Conservation (phyloP, 1,140 invertebrate species). For the Galleria mellonella region DNA sequence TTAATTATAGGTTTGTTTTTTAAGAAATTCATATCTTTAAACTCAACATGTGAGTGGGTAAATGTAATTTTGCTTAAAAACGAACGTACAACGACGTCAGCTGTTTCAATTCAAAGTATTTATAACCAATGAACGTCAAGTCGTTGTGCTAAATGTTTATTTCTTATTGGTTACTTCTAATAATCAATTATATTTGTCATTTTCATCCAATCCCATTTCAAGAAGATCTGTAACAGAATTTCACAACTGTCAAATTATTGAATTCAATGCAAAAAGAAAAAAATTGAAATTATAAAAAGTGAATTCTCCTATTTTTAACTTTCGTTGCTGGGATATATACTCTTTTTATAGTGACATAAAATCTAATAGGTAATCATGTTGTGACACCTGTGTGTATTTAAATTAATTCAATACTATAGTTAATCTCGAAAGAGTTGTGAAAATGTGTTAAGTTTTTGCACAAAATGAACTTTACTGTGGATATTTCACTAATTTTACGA, state of each 20-base stretch:
- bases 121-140: constrained; percentile 35
- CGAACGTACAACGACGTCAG: too few species aligned
- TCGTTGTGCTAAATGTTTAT: constrained; percentile 51
- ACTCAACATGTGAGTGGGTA: too few species aligned
- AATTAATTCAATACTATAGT: constrained; percentile 4
- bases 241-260: constrained; percentile 45
- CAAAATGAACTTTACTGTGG: constrained; percentile 68
- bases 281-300: constrained; percentile 25
- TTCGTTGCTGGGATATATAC: constrained; percentile 16
- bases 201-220: constrained; percentile 29
- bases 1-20: too few species aligned
- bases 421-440: constrained; percentile 29
- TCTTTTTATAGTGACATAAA: constrained; percentile 11
- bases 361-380: constrained; percentile 6
- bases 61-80: too few species aligned
- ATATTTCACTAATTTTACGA: constrained; percentile 70
- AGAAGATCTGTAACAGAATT: constrained; percentile 15
- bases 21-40: too few species aligned
- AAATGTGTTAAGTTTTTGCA: constrained; percentile 56
- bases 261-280: constrained; percentile 25
- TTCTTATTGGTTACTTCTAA: constrained; percentile 36
- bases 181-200: constrained; percentile 20
- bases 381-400: constrained; percentile 27
- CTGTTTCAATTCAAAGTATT: constrained; percentile 1
- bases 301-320: constrained; percentile 32